Base-by-base conservation (phyloP, 2,888 invertebrate genomes). In the Gari tellinella region DNA sequence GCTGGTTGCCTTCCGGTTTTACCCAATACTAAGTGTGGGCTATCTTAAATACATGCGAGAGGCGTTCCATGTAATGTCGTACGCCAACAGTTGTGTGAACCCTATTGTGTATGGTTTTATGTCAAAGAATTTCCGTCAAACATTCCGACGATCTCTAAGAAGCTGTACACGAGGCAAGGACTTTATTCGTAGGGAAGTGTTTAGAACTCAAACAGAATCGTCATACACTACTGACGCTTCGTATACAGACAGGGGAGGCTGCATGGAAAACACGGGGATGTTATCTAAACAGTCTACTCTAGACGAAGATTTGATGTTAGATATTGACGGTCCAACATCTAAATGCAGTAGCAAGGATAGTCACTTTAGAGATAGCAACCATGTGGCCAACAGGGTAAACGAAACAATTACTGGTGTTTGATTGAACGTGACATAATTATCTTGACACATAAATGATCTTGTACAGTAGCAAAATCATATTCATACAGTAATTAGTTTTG, bases 41-140 rank as follows among this genome's bases (percentile, higher is more conserved):
- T 86, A 90, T 15, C 88, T 93, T 63, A 95, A 94, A 84, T 94
- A 94, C 82, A 93, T 95, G 91, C 93, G 94, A 38, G 94, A 94
- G 49, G 92, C 94, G 8, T 95, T 95, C 86, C 94, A 94, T 74
- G 90, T 95, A 37, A 93, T 95, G 93, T 94, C 95, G 0, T 95
- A 95, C 89, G 94, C 94, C 86, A 95, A 95, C 92, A 95, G 95
- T 86, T 95, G 95, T 89, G 93, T 95, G 81, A 95, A 95, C 90
- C 95, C 95, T 3, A 93, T 95, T 45, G 94, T 95, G 40, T 95
- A 95, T 88, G 95, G 95, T 25, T 95, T 95, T 91, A 95, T 95
- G 94, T 95, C 95, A 48, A 94, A 94, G 85, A 94, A 94, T 90
- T 95, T 95, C 89, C 92, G 95, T 1, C 93, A 89, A 55, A 88